Percentiles rank a stretch among this genome's conserved stretches.
These are phyloP conservation scores for Notarius lentiginosus DNA, from an alignment of 2,113 vertebrate genomes.

Conservation along the genomic window DNA sequence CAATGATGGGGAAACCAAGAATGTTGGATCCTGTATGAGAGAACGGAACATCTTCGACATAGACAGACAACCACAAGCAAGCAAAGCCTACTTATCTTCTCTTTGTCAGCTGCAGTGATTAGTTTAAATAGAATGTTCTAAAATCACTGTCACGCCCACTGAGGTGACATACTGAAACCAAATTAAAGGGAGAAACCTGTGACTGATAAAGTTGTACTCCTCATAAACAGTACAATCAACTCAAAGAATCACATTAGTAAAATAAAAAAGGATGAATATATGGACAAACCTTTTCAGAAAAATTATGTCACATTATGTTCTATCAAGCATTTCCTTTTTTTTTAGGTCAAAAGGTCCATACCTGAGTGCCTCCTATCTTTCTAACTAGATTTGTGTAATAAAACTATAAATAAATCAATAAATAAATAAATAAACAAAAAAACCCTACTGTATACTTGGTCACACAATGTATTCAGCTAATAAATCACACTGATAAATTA, in stretches of 20 bases:
- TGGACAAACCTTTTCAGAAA: neutral
- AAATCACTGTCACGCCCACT: neutral
- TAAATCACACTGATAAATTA: constrained; percentile 41
- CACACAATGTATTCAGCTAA: constrained; percentile 29
- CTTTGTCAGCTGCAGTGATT: neutral
- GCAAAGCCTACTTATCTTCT: neutral
- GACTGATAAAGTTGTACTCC: too few relatives aligned
- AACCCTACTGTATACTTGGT: constrained; percentile 36
- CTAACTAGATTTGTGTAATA: constrained; percentile 5
- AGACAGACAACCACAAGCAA: too few relatives aligned
- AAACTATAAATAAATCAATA: neutral
- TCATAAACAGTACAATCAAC: neutral
- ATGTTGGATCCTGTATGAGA: too few relatives aligned
- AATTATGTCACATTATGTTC: neutral
- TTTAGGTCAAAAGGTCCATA: constrained; percentile 14
- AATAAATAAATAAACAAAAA: too few relatives aligned
- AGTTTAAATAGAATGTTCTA: neutral
- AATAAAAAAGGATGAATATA: neutral
- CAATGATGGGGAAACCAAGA: too few relatives aligned
- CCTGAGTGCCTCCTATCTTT: constrained; percentile 1
- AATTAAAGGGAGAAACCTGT: neutral
- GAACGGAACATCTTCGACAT: too few relatives aligned
- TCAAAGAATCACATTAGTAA: neutral
- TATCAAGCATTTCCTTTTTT: neutral
- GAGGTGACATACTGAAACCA: neutral